Base-by-base conservation (phyloP, 2,113 vertebrate genomes). In the Myrmophylax atrothorax region DNA sequence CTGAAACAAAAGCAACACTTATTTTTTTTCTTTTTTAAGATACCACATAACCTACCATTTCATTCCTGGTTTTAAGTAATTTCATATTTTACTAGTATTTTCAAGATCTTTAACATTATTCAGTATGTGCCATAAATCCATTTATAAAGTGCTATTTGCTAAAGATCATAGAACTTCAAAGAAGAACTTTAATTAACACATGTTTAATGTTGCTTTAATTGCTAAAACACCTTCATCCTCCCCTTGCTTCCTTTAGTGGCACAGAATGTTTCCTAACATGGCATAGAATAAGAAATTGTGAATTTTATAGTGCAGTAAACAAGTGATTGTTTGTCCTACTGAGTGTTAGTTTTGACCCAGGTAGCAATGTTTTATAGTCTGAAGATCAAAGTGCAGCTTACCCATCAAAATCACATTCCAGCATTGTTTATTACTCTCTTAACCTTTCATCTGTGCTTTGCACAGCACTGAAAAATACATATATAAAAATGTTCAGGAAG, bases 371-470 rank as follows among this genome's bases (percentile, higher is more conserved):
- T 87, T 90, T 87, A 91, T 37, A 82, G 83, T 49, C 37, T 74
- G 58, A 67, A 91, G 84, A 89, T 87, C 94, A 93, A 93, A 92
- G 94, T 73, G 72, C 92, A 84, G 52, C 69, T 78, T 56, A 66
- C 58, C 80, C 87, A 97, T 77, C 95, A 90, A 90, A 94, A 88
- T 82, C 85, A 70, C 78, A 90, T 78, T 64, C 52, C 69, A 90
- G 76, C n/a, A 80, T 89, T 86, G 66, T 84, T 90, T 93, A 94
- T 84, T 86, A 69, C 66, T 77, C 52, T 75, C 92, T 91, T 92
- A 94, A 90, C 96, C 93, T 94, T 95, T 94, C 58, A 68, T 94
- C 63, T 87, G 66, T 89, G 89, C 77, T 95, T 92, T 87, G 92
- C 76, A 55, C 50, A 87, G 77, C 40, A 89, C 75, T 64, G 52